A percentile compares a stretch with the other conserved stretches of the same genome.
These are phyloP conservation scores for Corythoichthys haematopterus DNA, from an alignment of 2,113 vertebrate species.

Conservation along the genomic window DNA sequence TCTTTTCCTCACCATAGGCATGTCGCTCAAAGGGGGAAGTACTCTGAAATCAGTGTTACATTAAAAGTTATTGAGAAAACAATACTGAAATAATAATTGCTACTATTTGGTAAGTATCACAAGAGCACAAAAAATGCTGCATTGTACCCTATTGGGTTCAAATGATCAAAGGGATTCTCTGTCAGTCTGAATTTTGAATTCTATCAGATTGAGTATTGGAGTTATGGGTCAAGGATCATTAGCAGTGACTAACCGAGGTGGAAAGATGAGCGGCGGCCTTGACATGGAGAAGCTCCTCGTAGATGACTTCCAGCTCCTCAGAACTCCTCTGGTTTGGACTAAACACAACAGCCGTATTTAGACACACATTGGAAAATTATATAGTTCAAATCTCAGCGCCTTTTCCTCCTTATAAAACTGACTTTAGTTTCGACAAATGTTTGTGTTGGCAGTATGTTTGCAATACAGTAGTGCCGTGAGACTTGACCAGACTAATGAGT, in stretches of 20 bases:
- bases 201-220: not conserved
- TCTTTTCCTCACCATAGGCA: too few species aligned
- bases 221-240: not conserved
- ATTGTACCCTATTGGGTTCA: not conserved
- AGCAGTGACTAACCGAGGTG: slow-evolving; percentile 74
- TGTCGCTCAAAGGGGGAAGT: too few species aligned
- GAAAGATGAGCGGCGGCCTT: slow-evolving; percentile 92
- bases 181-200: not conserved
- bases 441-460: not conserved
- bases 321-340: slow-evolving; percentile 86
- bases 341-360: not conserved
- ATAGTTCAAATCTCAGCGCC: not conserved
- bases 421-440: not conserved
- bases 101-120: not conserved
- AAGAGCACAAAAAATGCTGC: not conserved
- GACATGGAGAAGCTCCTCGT: slow-evolving; percentile 90
- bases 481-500: not conserved
- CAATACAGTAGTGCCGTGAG: not conserved
- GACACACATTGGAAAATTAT: not conserved
- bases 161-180: not conserved
- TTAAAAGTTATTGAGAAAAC: too few species aligned
- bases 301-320: slow-evolving; percentile 91
- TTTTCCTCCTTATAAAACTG: not conserved
- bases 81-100: not conserved
- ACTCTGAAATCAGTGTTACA: too few species aligned